Base-by-base conservation (phyloP, 2,113 vertebrate genomes). In the Carassius gibelio region DNA sequence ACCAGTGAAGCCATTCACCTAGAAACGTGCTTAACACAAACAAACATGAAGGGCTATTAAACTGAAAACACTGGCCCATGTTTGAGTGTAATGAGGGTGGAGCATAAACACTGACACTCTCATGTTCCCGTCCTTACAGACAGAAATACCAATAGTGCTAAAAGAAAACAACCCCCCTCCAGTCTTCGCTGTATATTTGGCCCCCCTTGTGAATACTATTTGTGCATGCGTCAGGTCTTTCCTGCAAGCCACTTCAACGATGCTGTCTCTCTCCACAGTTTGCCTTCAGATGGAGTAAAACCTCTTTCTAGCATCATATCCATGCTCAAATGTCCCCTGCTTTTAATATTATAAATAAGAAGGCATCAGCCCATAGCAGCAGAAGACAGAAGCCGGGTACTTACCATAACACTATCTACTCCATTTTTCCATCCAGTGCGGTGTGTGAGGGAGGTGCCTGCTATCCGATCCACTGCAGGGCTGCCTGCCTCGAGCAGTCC, bases 391-490 rank as follows among this genome's bases (percentile, higher is more conserved):
- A 90, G 87, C 87, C 84, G 87, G 74, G 83, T 87, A 97, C 97
- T 92, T 93, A 98, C 97, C 97, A 93, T 94, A 96, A 94, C 88
- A 94, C 92, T 94, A 77, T 90, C 95, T 91, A 95, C 92, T 95
- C 93, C 93, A 94, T 95, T 92, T 95, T 94, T 95, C 94, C 94
- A 74, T 95, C 93, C 93, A 95, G 90, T 95, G 94, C 94, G 91
- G 88, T 90, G 94, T 95, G 95, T 93, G 95, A 95, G 95, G 93
- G 94, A 95, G 93, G 95, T 95, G 90, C 92, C 93, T 91, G 90
- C 90, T 94, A 92, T 94, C n/a, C 81, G 94, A 94, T 96, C 95
- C 96, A 96, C 96, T 93, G 96, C 96, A 96, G 96, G 95, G 86
- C 94, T 95, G 95, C 95, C 87, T 96, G 95, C 96, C 95, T 95